Percentiles rank a stretch among this genome's conserved stretches.
These are phyloP conservation scores for Halictus rubicundus DNA, from an alignment of 1,140 invertebrate species.

Conservation along the genomic window DNA sequence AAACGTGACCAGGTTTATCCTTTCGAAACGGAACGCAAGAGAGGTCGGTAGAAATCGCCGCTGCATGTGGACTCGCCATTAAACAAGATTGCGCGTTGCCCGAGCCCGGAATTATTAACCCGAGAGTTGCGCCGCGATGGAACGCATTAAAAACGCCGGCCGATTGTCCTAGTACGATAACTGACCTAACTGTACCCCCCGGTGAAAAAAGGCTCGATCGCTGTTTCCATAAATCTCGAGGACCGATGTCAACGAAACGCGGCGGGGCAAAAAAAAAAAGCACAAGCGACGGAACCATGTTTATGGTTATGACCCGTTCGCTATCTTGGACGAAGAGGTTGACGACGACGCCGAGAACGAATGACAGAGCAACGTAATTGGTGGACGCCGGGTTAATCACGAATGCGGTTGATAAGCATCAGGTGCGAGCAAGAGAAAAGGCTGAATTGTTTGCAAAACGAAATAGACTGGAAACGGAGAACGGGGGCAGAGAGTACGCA, in stretches of 20 bases:
- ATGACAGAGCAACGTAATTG: slow-evolving; percentile 36
- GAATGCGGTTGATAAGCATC: slow-evolving; percentile 48
- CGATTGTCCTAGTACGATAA: slow-evolving; percentile 39
- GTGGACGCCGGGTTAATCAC: slow-evolving; percentile 21
- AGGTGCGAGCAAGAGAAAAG: not conserved
- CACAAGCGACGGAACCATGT: not conserved
- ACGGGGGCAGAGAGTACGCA: too few species aligned
- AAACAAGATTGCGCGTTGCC: slow-evolving; percentile 20
- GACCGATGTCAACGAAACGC: not conserved
- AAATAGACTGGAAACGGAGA: not conserved
- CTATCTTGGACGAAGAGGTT: slow-evolving; percentile 14
- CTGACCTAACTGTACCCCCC: slow-evolving; percentile 35
- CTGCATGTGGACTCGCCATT: not conserved
- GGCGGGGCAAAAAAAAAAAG: not conserved
- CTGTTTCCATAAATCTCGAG: not conserved
- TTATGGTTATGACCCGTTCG: slow-evolving; percentile 19
- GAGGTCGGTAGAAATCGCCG: slow-evolving; percentile 1
- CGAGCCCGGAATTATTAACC: slow-evolving; percentile 1
- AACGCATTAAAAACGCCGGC: slow-evolving; percentile 22
- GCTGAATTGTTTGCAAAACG: not conserved
- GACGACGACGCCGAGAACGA: slow-evolving; percentile 34
- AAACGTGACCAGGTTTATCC: not conserved
- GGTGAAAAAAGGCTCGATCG: not conserved
- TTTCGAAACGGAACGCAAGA: not conserved
- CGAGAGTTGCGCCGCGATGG: slow-evolving; percentile 4